A percentile compares a stretch with the other conserved stretches of the same genome.
These are phyloP conservation scores for Hypolimnas misippus DNA, from an alignment of 2,888 invertebrate genomes.

Conservation along the genomic window DNA sequence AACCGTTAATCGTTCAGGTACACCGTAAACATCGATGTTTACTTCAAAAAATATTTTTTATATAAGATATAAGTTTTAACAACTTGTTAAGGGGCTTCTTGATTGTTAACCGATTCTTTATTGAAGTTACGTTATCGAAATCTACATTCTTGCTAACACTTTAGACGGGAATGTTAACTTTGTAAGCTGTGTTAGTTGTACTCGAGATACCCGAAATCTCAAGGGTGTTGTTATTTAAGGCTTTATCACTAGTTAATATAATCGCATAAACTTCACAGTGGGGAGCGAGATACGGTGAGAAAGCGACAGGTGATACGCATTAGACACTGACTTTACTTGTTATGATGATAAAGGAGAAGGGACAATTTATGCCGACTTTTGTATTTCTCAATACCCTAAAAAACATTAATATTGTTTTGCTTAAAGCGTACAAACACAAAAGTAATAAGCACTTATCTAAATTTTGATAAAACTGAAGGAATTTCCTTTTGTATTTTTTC, in stretches of 20 bases:
- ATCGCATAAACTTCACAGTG: conserved; percentile 41
- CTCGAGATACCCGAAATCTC: conserved; percentile 23
- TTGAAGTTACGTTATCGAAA: not conserved
- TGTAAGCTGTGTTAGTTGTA: conserved; percentile 10
- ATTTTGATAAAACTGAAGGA: too few relatives aligned
- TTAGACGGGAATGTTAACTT: conserved; percentile 9
- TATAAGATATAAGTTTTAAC: not conserved
- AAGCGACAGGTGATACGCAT: conserved; percentile 40
- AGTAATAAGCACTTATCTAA: not conserved
- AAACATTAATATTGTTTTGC: not conserved
- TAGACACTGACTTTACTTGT: conserved; percentile 37
- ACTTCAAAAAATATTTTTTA: not conserved
- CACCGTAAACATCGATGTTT: not conserved
- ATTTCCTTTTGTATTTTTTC: too few relatives aligned
- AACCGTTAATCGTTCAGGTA: conserved; percentile 5
- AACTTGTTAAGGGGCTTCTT: not conserved
- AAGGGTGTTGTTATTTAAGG: conserved; percentile 32
- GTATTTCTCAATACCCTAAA: not conserved
- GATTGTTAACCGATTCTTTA: not conserved
- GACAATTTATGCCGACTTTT: conserved; percentile 4
- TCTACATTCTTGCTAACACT: not conserved
- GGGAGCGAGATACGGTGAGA: conserved; percentile 40
- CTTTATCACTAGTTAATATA: conserved; percentile 42
- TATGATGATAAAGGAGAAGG: conserved; percentile 32
- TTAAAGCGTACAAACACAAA: not conserved